Evolutionary conservation across 2,113 vertebrate species (phyloP).

Genomic region (Pterocles burchelli): DNA sequence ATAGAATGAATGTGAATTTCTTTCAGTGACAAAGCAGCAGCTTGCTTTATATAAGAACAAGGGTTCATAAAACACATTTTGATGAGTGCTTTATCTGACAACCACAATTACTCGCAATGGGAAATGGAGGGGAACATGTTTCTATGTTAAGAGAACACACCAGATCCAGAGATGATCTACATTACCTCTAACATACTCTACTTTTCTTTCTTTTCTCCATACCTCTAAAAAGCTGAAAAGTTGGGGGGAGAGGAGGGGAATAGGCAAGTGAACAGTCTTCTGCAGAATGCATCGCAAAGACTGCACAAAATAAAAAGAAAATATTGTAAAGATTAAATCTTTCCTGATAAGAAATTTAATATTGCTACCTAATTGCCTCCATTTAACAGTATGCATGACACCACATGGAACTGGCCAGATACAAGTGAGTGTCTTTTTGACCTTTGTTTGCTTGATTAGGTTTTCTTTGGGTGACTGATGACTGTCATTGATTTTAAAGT

Average conservation of each 20-base stretch:
- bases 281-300: neutral
- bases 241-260: fast-evolving
- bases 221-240: neutral
- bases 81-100: neutral
- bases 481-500: constrained; percentile 33
- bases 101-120: neutral
- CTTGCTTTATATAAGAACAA: neutral
- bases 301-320: neutral
- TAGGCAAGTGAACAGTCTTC: neutral
- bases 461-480: constrained; percentile 32
- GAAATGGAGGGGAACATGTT: neutral
- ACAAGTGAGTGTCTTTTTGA: neutral
- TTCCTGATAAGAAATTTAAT: neutral
- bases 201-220: neutral
- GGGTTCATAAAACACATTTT: neutral
- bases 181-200: neutral
- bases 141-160: neutral
- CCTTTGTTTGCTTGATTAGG: constrained; percentile 7
- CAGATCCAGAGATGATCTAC: neutral
- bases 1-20: neutral
- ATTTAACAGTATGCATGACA: neutral
- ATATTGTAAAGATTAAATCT: neutral
- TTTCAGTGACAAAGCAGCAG: neutral
- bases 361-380: neutral
- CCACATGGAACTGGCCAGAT: neutral